These are phyloP conservation scores for Enteromius thamalakanensis DNA, from an alignment of 2,797 vertebrate species.

Conservation along the genomic window DNA sequence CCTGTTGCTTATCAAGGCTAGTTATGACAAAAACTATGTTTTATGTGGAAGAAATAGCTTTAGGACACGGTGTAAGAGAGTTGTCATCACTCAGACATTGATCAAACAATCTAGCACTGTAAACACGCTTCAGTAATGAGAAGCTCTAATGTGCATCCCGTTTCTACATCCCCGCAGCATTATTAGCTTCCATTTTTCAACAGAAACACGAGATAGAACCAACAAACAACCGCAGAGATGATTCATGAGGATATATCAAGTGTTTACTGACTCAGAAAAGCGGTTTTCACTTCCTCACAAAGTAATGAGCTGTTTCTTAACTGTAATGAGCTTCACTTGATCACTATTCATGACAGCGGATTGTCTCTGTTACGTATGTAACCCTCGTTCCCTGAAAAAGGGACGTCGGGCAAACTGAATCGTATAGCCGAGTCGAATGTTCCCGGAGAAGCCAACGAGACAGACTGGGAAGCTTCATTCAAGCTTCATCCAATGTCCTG, in stretches of 20 bases:
- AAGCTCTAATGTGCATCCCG: conserved; percentile 29
- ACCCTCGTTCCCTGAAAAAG: too few relatives aligned
- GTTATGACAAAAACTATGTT: background rate
- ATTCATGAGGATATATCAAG: conserved; percentile 28
- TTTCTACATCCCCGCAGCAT: conserved; percentile 25
- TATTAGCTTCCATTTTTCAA: conserved; percentile 37
- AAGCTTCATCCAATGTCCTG: too few relatives aligned
- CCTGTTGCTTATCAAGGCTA: background rate
- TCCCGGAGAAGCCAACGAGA: too few relatives aligned
- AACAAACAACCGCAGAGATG: conserved; percentile 34
- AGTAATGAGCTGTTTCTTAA: conserved; percentile 40
- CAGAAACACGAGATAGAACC: conserved; percentile 17
- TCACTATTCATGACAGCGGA: conserved; percentile 17
- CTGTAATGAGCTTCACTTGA: conserved; percentile 29
- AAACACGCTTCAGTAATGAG: conserved; percentile 39
- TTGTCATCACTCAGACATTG: conserved; percentile 19
- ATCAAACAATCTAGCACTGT: conserved; percentile 24
- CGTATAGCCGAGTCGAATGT: too few relatives aligned
- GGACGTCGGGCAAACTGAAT: too few relatives aligned
- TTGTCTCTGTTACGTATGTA: background rate
- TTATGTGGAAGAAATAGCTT: background rate
- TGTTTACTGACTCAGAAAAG: conserved; percentile 42
- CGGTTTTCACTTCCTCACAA: conserved; percentile 24
- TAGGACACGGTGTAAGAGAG: background rate
- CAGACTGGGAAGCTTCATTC: too few relatives aligned